phyloP scores from a whole-genome alignment of 2,113 vertebrate species.

The Erythrocebus patas region DNA sequence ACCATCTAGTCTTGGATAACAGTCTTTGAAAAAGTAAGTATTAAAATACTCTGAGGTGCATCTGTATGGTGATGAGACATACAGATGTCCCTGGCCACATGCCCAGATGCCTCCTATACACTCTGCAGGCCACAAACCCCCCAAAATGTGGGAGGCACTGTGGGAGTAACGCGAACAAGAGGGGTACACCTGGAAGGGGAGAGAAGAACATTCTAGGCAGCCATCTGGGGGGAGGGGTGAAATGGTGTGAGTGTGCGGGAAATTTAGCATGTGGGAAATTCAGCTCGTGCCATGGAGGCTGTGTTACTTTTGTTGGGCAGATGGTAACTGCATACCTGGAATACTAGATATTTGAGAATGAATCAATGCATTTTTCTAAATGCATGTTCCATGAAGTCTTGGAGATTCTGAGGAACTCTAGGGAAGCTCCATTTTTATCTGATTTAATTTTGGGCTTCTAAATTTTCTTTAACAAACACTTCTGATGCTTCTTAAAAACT shows the following conservation, averaged over 20 bases:
- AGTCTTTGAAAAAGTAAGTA: too few relatives aligned
- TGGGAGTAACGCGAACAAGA: too few relatives aligned
- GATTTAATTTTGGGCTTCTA: constrained; percentile 9
- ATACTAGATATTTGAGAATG: not conserved
- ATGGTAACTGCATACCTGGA: not conserved
- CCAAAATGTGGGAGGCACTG: too few relatives aligned
- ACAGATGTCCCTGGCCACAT: too few relatives aligned
- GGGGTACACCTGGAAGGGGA: too few relatives aligned
- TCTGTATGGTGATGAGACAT: too few relatives aligned
- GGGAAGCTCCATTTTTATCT: not conserved
- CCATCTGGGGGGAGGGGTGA: too few relatives aligned
- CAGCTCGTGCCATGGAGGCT: not conserved
- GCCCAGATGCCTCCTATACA: too few relatives aligned
- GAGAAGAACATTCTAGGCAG: not conserved
- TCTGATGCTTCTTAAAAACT: not conserved
- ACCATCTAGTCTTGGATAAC: too few relatives aligned
- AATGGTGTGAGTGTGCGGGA: fast-evolving
- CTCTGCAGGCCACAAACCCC: too few relatives aligned
- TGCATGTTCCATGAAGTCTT: not conserved
- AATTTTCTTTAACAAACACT: not conserved
- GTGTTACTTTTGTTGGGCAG: not conserved
- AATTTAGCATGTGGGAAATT: not conserved
- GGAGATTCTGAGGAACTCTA: not conserved
- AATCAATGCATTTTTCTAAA: not conserved
- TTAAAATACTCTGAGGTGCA: too few relatives aligned